Conservation (phyloP, 2,888 invertebrate species). For the Tenodera sinensis region DNA sequence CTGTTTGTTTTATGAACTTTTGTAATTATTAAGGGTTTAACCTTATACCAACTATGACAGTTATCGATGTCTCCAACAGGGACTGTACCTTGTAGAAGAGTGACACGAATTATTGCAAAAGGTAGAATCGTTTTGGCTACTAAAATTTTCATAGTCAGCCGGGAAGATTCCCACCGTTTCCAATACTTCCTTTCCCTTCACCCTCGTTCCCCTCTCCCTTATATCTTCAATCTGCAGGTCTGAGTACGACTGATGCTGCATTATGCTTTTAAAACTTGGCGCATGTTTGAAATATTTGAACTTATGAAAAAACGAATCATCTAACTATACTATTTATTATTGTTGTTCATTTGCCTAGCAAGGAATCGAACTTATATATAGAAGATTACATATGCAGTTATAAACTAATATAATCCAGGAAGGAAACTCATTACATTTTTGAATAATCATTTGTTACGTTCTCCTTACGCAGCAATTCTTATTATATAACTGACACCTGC, state of each 20-base stretch:
- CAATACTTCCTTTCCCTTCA: not conserved
- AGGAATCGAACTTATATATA: too few species aligned
- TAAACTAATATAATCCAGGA: too few species aligned
- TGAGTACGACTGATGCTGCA: not conserved
- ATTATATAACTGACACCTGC: too few species aligned
- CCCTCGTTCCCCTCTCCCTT: not conserved
- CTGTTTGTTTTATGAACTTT: too few species aligned
- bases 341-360: too few species aligned
- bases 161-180: slow-evolving; percentile 2
- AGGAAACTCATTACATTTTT: too few species aligned
- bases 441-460: too few species aligned
- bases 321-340: not conserved
- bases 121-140: slow-evolving; percentile 16
- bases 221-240: not conserved
- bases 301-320: not conserved
- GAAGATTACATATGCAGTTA: too few species aligned
- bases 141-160: slow-evolving; percentile 16
- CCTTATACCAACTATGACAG: too few species aligned
- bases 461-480: too few species aligned
- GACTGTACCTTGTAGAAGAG: not conserved
- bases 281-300: not conserved
- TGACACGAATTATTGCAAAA: slow-evolving; percentile 9
- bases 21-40: too few species aligned
- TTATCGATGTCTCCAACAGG: not conserved
- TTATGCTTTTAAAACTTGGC: not conserved